A percentile compares a stretch with the other conserved stretches of the same genome.
phyloP scores from a whole-genome alignment of 2,113 vertebrate species.

The Poecile atricapillus region DNA sequence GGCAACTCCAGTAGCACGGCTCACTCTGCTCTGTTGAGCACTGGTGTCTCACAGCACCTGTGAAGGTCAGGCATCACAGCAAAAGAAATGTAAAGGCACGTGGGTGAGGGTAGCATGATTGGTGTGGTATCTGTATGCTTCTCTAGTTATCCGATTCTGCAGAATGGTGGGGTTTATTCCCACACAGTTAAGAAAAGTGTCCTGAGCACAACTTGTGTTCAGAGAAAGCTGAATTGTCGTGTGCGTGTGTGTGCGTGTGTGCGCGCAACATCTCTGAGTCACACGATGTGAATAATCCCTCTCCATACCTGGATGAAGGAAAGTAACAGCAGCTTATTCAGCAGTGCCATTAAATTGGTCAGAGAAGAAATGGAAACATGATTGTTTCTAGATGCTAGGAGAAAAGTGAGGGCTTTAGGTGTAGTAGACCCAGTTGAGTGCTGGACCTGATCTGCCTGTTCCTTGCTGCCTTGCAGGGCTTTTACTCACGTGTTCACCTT shows the following conservation, averaged over 20 bases:
- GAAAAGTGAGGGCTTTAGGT: neutral
- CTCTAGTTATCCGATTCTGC: neutral
- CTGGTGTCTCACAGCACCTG: neutral
- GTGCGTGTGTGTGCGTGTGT: neutral
- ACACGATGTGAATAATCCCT: neutral
- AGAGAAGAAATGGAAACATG: neutral
- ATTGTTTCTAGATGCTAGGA: neutral
- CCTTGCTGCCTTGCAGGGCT: constrained; percentile 74
- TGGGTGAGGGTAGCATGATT: neutral
- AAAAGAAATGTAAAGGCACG: fast-evolving
- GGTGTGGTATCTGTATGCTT: fast-evolving
- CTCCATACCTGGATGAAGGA: neutral
- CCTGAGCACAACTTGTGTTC: neutral
- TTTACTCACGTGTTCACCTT: constrained; percentile 92
- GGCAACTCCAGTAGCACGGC: neutral
- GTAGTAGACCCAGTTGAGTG: neutral
- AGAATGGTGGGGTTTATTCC: neutral
- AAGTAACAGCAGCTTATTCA: fast-evolving
- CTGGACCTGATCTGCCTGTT: neutral
- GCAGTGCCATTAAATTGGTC: neutral
- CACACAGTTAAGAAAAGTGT: neutral
- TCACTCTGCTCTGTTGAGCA: neutral
- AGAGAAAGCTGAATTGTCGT: neutral
- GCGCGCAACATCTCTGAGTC: neutral
- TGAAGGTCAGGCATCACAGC: neutral